These are phyloP conservation scores for Cacoxenus indagator DNA, from an alignment of 2,888 invertebrate genomes.

Conservation along the genomic window DNA sequence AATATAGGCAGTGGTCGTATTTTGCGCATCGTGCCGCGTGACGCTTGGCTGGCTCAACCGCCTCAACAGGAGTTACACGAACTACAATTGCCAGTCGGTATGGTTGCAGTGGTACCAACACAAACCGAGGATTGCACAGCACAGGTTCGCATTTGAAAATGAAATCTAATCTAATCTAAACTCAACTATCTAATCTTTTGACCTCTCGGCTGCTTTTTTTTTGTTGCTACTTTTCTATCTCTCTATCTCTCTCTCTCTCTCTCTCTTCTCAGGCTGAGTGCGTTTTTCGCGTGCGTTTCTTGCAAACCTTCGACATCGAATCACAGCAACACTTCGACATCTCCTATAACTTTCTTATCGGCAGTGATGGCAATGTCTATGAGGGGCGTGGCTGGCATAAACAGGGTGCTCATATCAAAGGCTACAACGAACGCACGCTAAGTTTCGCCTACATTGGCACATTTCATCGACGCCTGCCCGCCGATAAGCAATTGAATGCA, in stretches of 20 bases:
- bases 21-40: constrained; percentile 54
- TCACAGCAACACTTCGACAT: constrained; percentile 78
- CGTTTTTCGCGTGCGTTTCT: constrained; percentile 74
- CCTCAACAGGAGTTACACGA: constrained; percentile 45
- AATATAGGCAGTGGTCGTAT: constrained; percentile 60
- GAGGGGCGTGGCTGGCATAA: constrained; percentile 82
- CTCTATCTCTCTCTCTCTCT: background rate
- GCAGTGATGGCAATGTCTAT: constrained; percentile 83
- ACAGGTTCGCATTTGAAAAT: constrained; percentile 39
- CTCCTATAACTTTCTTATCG: constrained; percentile 83
- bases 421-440: constrained; percentile 78
- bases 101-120: constrained; percentile 57
- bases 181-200: too few species aligned
- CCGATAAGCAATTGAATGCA: constrained; percentile 74
- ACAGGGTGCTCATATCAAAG: constrained; percentile 79
- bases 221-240: background rate
- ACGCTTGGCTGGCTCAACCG: constrained; percentile 62
- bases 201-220: background rate
- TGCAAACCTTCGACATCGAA: constrained; percentile 81
- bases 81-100: constrained; percentile 47
- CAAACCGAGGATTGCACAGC: constrained; percentile 57
- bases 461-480: constrained; percentile 74
- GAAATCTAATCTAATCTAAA: background rate
- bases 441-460: constrained; percentile 83
- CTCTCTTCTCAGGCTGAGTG: constrained; percentile 74